phyloP scores from a whole-genome alignment of 2,797 vertebrate species.

The Pipistrellus nathusii region DNA sequence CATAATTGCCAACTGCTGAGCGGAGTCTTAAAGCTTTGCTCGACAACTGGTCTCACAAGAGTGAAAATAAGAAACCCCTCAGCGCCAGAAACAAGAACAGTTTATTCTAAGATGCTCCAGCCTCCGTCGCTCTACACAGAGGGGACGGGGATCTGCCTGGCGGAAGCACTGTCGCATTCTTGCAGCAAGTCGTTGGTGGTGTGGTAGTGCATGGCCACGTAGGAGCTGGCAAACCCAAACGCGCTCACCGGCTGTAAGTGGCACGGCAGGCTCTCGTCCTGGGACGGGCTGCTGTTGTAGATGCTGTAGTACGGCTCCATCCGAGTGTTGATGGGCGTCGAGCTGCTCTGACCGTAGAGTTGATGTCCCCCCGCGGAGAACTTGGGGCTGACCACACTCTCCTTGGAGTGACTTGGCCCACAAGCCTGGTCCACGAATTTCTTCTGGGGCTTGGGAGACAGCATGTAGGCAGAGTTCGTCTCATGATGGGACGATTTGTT shows the following conservation, averaged over 20 bases:
- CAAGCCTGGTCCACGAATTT: slow-evolving; percentile 96
- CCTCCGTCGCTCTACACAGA: slow-evolving; percentile 88
- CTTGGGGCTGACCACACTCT: slow-evolving; percentile 93
- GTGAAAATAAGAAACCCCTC: neutral
- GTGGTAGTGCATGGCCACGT: slow-evolving; percentile 94
- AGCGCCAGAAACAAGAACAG: neutral
- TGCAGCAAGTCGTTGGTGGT: slow-evolving; percentile 90
- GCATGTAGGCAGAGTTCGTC: slow-evolving; percentile 96
- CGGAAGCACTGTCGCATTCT: slow-evolving; percentile 91
- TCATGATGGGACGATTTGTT: slow-evolving; percentile 99
- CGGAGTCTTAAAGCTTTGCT: neutral
- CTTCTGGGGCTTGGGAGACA: slow-evolving; percentile 96
- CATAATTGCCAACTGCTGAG: neutral
- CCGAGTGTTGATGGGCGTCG: slow-evolving; percentile 96
- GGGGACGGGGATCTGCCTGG: slow-evolving; percentile 94
- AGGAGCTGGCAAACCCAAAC: slow-evolving; percentile 93
- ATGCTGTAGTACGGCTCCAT: slow-evolving; percentile 98
- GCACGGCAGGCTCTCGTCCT: slow-evolving; percentile 91
- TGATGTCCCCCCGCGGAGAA: slow-evolving; percentile 89
- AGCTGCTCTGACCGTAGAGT: slow-evolving; percentile 93
- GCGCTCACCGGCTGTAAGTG: slow-evolving; percentile 92
- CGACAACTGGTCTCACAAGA: neutral
- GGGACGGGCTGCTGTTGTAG: slow-evolving; percentile 94
- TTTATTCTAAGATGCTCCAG: neutral
- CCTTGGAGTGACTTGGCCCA: slow-evolving; percentile 93